A percentile compares a stretch with the other conserved stretches of the same genome.
These are phyloP conservation scores for Pissodes strobi DNA, from an alignment of 1,140 invertebrate genomes.

Conservation along the genomic window DNA sequence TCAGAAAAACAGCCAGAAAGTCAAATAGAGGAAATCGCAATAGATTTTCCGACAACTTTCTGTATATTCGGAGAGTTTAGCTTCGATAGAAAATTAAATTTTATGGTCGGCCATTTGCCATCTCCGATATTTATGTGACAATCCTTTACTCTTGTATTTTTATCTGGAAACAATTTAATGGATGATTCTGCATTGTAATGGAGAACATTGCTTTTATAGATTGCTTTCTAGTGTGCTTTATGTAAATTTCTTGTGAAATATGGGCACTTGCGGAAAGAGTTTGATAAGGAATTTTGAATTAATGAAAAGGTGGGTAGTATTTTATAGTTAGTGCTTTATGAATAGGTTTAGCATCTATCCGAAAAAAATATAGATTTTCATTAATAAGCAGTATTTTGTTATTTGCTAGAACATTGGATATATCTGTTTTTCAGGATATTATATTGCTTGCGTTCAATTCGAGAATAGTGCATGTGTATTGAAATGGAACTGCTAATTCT, in stretches of 20 bases:
- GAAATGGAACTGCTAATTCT: too few species aligned
- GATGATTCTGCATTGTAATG: conserved; percentile 30
- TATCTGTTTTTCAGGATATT: too few species aligned
- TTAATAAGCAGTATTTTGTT: too few species aligned
- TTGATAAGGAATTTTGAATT: conserved; percentile 20
- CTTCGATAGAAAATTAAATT: conserved; percentile 34
- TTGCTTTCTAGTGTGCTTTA: conserved; percentile 23
- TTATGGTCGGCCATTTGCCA: conserved; percentile 38
- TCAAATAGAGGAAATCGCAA: neutral
- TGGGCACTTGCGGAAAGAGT: conserved; percentile 17
- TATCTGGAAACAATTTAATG: conserved; percentile 32
- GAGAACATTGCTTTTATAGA: conserved; percentile 29
- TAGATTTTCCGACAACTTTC: conserved; percentile 14
- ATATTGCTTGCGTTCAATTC: too few species aligned
- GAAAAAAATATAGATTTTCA: too few species aligned
- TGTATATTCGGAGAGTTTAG: conserved; percentile 13
- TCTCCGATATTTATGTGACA: conserved; percentile 37
- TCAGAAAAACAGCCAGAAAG: neutral
- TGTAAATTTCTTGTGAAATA: conserved; percentile 23
- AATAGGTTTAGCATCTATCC: too few species aligned
- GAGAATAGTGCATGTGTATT: too few species aligned
- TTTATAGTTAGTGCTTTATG: neutral
- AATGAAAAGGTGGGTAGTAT: neutral
- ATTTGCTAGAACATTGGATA: too few species aligned
- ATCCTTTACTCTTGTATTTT: conserved; percentile 33